phyloP scores from a whole-genome alignment of 2,888 invertebrate genomes.

The Nemotelus nigrinus region DNA sequence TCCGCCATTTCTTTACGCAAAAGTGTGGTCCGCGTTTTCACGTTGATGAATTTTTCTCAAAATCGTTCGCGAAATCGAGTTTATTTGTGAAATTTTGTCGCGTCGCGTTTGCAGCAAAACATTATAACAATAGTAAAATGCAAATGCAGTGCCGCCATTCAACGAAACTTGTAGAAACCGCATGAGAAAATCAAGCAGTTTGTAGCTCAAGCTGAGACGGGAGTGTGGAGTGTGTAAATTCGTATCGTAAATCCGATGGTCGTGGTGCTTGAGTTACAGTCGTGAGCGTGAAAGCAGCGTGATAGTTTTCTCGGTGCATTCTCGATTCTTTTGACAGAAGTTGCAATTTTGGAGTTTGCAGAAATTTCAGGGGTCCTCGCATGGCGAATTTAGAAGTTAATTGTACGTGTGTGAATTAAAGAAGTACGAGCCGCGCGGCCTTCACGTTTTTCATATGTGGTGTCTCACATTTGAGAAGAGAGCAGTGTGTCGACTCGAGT shows the following conservation, averaged over 20 bases:
- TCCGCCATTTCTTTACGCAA: conserved; percentile 52
- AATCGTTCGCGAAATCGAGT: conserved; percentile 25
- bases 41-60: conserved; percentile 30
- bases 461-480: neutral
- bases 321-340: conserved; percentile 10
- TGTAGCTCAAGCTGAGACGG: neutral
- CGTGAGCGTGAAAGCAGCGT: conserved; percentile 2
- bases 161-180: conserved; percentile 6
- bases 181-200: conserved; percentile 21
- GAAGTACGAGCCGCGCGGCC: conserved; percentile 33
- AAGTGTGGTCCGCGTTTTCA: conserved; percentile 52
- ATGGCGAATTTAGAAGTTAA: neutral
- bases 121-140: neutral
- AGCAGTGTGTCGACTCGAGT: conserved; percentile 19
- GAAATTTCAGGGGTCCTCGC: neutral
- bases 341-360: neutral
- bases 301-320: conserved; percentile 21
- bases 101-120: too few species aligned
- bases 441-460: conserved; percentile 32
- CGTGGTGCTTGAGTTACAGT: neutral
- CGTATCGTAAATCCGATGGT: neutral
- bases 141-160: neutral
- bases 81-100: too few species aligned
- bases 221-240: conserved; percentile 13
- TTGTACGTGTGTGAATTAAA: conserved; percentile 4